Evolutionary conservation across 2,113 vertebrate species (phyloP).

Genomic region (Philantomba maxwellii): DNA sequence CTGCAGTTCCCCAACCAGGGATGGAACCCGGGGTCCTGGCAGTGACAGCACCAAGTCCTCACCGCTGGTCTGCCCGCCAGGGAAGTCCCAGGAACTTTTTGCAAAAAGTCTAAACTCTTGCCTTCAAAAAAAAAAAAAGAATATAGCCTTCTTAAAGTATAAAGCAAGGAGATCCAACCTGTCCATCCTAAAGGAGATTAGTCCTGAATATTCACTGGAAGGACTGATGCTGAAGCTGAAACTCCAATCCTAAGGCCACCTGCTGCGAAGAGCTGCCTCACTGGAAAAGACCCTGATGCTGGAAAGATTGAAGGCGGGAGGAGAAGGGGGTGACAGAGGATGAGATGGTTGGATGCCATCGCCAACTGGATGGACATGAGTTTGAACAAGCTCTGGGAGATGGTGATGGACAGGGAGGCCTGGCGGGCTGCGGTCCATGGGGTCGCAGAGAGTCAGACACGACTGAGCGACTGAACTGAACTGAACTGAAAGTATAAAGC

Average conservation of each 20-base stretch:
- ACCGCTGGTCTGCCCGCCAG: accelerated
- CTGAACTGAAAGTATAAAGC: not conserved
- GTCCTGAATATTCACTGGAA: not conserved
- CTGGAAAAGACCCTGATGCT: no score
- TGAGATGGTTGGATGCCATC: not conserved
- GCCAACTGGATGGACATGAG: not conserved
- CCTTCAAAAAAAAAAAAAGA: not conserved
- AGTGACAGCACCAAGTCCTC: not conserved
- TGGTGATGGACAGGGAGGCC: not conserved
- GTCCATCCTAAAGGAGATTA: not conserved
- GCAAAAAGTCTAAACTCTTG: not conserved
- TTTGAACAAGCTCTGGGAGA: not conserved
- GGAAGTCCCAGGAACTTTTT: not conserved
- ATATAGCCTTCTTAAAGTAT: not conserved
- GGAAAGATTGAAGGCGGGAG: no score
- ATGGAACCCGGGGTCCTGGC: not conserved
- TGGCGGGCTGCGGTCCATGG: accelerated
- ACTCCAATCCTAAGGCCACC: not conserved
- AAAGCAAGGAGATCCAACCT: not conserved
- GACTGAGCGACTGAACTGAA: not conserved
- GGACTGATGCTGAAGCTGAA: not conserved
- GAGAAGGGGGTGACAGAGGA: no score
- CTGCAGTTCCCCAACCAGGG: not conserved
- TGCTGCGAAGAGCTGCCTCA: accelerated
- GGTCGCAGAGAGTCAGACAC: accelerated